Conservation (phyloP, 2,797 vertebrate species). For the Lindbergichthys nudifrons region DNA sequence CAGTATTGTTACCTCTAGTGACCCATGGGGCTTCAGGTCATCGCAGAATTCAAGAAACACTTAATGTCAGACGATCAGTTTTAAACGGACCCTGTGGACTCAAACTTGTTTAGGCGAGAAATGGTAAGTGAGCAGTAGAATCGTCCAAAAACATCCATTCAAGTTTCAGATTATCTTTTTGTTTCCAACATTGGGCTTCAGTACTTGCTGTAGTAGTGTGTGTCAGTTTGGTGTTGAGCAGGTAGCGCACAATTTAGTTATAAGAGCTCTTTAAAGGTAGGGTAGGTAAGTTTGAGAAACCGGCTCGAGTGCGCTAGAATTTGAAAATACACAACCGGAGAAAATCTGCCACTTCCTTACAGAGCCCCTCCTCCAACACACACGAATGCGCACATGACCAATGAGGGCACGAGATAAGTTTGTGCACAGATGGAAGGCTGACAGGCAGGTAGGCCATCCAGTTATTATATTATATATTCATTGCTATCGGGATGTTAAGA, state of each 20-base stretch:
- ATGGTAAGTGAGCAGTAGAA: background rate
- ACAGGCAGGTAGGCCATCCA: too few species aligned
- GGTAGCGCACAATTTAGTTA: background rate
- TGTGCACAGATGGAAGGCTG: too few species aligned
- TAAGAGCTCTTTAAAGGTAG: background rate
- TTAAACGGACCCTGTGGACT: background rate
- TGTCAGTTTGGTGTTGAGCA: background rate
- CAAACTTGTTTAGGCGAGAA: background rate
- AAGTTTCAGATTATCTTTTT: background rate
- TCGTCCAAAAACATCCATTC: background rate
- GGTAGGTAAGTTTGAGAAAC: too few species aligned
- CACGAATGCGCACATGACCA: too few species aligned
- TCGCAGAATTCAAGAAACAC: background rate
- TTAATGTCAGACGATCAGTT: background rate
- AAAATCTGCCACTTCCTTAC: too few species aligned
- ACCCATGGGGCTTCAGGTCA: constrained; percentile 34
- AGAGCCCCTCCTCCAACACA: too few species aligned
- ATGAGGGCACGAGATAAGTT: too few species aligned
- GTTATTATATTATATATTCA: too few species aligned
- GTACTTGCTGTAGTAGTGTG: background rate
- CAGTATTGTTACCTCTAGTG: constrained; percentile 27
- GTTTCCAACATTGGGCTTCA: background rate
- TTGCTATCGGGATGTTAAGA: too few species aligned
- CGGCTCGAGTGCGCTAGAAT: too few species aligned
- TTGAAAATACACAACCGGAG: too few species aligned